Evolutionary conservation across 2,888 invertebrate genomes (phyloP), one percentile per base, ranked within the genome.

Genomic region (Yponomeuta cagnagella): DNA sequence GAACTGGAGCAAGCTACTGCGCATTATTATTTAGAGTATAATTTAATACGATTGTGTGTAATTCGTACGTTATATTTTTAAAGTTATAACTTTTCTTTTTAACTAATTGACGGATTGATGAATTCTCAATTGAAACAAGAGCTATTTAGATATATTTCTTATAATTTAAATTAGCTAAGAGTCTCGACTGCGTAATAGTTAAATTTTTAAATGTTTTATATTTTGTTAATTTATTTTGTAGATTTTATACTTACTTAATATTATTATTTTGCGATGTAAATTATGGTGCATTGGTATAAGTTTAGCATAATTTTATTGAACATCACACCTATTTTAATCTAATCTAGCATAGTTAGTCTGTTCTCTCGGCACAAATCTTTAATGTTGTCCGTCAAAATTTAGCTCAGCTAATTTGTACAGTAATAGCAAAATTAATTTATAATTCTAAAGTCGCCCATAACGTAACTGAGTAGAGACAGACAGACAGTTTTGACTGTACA

Each of bases 211-310:
- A 43, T 58, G 52, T 58, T 58, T 58, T 58, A 58, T 58, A 58
- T 58, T 58, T 58, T 15, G 52, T 58, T 58, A 58, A 58, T 58
- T 58, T 58, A 58, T 58, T 58, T 58, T 58, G 10, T 58, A 58
- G 12, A 58, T 58, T 58, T 58, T 58, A 15, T 58, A 15, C 12
- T 58, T 58, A 15, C 2, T 12, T 15, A 58, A 58, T 12, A 58
- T 12, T 15, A 58, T 58, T 58, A 58, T 58, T 58, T 15, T 12
- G 52, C 15, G 52, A 15, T 58, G 52, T 58, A 58, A 58, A 15
- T 58, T 58, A 58, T 58, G 52, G 52, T 58, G 52, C 52, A 15
- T 58, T 5, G 8, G 15, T 58, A 5, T 58, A 58, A 58, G 52
- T 15, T 58, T 58, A 58, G 3, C 52, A 15, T 58, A 58, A 58